phyloP scores from a whole-genome alignment of 2,113 vertebrate species.

The Blennius ocellaris region DNA sequence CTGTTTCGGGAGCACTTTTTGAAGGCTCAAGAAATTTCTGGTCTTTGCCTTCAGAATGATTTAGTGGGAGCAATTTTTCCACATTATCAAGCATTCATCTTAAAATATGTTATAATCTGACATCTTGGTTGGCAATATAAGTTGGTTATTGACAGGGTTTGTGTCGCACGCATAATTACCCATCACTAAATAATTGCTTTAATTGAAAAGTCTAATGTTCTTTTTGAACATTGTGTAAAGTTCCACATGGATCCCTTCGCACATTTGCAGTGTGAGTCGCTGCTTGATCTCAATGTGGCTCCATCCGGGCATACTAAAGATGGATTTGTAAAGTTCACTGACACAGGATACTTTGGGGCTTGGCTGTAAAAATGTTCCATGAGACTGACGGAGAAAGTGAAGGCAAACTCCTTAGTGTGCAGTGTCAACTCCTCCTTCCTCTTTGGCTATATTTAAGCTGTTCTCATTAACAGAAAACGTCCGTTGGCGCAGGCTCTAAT shows the following conservation, averaged over 20 bases:
- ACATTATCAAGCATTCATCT: no score
- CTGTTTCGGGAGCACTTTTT: no score
- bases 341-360: background rate
- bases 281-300: background rate
- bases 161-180: no score
- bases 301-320: background rate
- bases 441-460: conserved; percentile 65
- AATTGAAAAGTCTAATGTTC: background rate
- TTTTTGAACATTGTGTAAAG: background rate
- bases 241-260: background rate
- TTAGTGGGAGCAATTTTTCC: no score
- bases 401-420: conserved; percentile 13
- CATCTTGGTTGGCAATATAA: no score
- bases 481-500: conserved; percentile 49
- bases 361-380: conserved; percentile 13
- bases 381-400: conserved; percentile 7
- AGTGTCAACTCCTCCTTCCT: conserved; percentile 20
- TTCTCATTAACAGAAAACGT: conserved; percentile 50
- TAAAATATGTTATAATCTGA: no score
- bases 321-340: background rate
- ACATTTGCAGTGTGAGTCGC: background rate
- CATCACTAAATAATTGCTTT: background rate
- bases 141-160: no score
- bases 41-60: no score
- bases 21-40: no score